These are phyloP conservation scores for Actinostola sp. DNA, from an alignment of 92 coral and sea anemone species.

Conservation along the genomic window DNA sequence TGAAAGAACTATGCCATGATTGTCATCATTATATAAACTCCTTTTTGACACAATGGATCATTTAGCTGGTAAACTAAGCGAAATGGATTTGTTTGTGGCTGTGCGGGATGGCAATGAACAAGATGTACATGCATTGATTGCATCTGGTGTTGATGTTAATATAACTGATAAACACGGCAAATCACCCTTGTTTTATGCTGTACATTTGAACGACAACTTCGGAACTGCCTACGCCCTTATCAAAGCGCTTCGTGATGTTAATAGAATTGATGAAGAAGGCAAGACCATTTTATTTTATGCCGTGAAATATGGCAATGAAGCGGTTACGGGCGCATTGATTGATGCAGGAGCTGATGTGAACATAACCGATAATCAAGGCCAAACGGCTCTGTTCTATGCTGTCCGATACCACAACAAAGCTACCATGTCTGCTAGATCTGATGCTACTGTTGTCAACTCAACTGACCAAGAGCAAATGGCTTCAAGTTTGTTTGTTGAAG, in stretches of 20 bases:
- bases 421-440: no score
- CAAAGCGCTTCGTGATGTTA: neutral
- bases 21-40: no score
- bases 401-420: no score
- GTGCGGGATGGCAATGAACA: neutral
- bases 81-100: no score
- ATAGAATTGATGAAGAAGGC: neutral
- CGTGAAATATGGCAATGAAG: neutral
- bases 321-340: neutral
- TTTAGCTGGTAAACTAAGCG: no score
- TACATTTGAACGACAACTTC: neutral
- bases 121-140: neutral
- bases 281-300: constrained; percentile 2
- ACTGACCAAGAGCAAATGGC: no score
- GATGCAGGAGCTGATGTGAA: neutral
- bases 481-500: no score
- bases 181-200: neutral
- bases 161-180: neutral
- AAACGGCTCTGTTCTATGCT: neutral
- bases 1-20: no score
- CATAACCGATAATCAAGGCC: neutral
- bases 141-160: neutral
- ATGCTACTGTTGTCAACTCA: no score
- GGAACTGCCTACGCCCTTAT: neutral
- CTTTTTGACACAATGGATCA: no score